Conservation (phyloP, 2,888 invertebrate species). For the Muschampia plurimacula region DNA sequence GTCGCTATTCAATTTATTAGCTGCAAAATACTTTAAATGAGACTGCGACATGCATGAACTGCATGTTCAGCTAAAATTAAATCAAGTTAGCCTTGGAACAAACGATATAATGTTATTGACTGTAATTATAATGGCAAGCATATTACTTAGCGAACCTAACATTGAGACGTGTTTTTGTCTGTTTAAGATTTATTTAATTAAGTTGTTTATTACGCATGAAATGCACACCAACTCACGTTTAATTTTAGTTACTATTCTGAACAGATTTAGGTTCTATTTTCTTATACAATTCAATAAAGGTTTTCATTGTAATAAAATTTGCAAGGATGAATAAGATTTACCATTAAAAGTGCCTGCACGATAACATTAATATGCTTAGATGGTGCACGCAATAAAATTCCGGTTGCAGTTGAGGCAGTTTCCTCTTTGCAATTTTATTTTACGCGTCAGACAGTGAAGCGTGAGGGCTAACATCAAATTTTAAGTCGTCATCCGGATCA, state of each 20-base stretch:
- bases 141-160: conserved; percentile 37
- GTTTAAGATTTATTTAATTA: conserved; percentile 29
- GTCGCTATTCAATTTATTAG: conserved; percentile 35
- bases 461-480: conserved; percentile 31
- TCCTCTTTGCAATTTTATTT: conserved; percentile 34
- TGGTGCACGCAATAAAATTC: conserved; percentile 32
- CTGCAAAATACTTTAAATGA: conserved; percentile 37
- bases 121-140: conserved; percentile 40
- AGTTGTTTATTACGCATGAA: conserved; percentile 13
- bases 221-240: not conserved
- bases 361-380: conserved; percentile 36
- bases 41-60: conserved; percentile 36
- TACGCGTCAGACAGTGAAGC: conserved; percentile 18
- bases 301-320: not conserved
- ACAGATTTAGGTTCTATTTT: not conserved
- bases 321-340: conserved; percentile 3
- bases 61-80: conserved; percentile 40
- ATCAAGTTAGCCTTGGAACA: conserved; percentile 50
- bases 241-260: not conserved
- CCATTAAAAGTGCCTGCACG: conserved; percentile 29
- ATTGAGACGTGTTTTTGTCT: conserved; percentile 30
- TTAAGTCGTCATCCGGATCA: conserved; percentile 31
- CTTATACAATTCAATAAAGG: not conserved
- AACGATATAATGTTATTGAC: conserved; percentile 51
- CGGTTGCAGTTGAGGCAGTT: conserved; percentile 13